Evolutionary conservation across 1,140 invertebrate genomes (phyloP), one percentile per base, ranked within the genome.

Genomic region (Cotesia glomerata): DNA sequence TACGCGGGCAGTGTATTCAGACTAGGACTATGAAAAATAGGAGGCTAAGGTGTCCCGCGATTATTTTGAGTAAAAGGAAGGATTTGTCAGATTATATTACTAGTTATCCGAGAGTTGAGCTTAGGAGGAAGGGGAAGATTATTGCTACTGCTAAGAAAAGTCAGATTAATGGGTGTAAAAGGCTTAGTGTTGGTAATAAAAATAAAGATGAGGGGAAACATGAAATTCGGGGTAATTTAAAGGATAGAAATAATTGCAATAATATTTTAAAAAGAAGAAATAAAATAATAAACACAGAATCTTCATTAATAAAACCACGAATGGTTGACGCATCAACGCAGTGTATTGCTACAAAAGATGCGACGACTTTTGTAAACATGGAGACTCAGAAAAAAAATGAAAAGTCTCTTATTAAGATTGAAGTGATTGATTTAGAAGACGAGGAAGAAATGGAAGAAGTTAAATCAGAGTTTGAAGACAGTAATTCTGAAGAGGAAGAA

Each of bases 291-390:
- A 45, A 45, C 8, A 45, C 39, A 7, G 18, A 52, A 13, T 8
- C 13, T 0, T 16, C 7, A 18, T 54, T 2, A 16, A 26, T 9
- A 69, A 71, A 13, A 39, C 39, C 71, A 39, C 66, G 73, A 64
- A 81, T 78, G 75, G 73, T 79, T 5, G 79, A 81, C 35, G 78
- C 80, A 0, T 75, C 73, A 16, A 80, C 76, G 3, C 85, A 87
- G 13, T 87, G 85, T 59, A 75, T 69, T 4, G 74, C 84, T 1
- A 49, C 79, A 13, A 71, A 54, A 39, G 71, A 75, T 39, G 13
- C 63, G 18, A 63, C 69, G 32, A 75, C 80, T 13, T 69, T 73
- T 4, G 58, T 77, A 2, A 75, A 82, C 36, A 26, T 72, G 4
- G 74, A 82, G 69, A 75, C 69, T 16, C 45, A 5, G 67, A 35